These are phyloP conservation scores for Vollenhovia emeryi DNA, from an alignment of 1,140 invertebrate genomes.

Conservation along the genomic window DNA sequence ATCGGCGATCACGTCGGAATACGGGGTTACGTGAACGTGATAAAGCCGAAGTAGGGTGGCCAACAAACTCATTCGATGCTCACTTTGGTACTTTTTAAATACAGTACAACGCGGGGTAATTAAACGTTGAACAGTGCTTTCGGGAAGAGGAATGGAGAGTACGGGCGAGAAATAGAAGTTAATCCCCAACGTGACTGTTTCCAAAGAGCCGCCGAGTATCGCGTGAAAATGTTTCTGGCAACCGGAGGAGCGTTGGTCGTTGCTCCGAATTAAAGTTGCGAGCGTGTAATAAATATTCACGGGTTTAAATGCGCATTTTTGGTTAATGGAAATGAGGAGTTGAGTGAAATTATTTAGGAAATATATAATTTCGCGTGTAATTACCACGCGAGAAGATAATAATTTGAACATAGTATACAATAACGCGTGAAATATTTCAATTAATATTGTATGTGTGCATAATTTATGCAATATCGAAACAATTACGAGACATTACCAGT, in stretches of 20 bases:
- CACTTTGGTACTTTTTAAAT: slow-evolving; percentile 48
- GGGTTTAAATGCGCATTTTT: slow-evolving; percentile 5
- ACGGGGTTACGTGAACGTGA: slow-evolving; percentile 25
- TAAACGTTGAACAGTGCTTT: slow-evolving; percentile 46
- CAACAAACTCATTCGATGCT: slow-evolving; percentile 36
- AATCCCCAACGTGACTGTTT: slow-evolving; percentile 42
- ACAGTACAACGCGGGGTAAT: slow-evolving; percentile 34
- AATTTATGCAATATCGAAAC: background rate
- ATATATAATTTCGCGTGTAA: slow-evolving; percentile 14
- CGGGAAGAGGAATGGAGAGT: slow-evolving; percentile 15
- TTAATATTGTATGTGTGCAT: background rate
- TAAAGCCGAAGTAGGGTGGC: slow-evolving; percentile 33
- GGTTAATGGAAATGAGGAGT: background rate
- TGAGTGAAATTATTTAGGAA: slow-evolving; percentile 29
- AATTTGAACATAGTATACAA: background rate
- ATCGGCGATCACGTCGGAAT: slow-evolving; percentile 17
- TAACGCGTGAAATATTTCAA: slow-evolving; percentile 2
- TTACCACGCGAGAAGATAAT: background rate
- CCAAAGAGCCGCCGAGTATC: slow-evolving; percentile 25
- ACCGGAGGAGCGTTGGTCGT: background rate
- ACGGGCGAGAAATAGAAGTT: slow-evolving; percentile 46
- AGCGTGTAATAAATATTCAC: slow-evolving; percentile 11
- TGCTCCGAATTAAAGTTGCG: slow-evolving; percentile 23
- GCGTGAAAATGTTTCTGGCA: slow-evolving; percentile 15
- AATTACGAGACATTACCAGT: background rate